Evolutionary conservation across 2,888 invertebrate species (phyloP), one percentile per base, ranked within the genome.

Genomic region (Hesperia comma): DNA sequence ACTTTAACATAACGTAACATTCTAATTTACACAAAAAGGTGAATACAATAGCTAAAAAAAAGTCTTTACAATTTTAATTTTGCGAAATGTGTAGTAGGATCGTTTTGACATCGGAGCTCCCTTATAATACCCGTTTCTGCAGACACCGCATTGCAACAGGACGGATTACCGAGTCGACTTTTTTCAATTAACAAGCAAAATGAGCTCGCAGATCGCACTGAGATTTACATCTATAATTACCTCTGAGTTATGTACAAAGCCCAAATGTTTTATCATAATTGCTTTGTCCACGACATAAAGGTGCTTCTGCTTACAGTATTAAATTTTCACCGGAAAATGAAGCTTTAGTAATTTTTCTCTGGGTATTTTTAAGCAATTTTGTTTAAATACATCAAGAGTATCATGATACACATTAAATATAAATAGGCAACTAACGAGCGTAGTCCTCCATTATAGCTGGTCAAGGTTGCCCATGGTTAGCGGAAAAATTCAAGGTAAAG

Each of bases 101-200:
- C 51, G 21, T 51, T 51, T 61, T 41, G 7, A 37, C 26, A 61
- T 61, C 61, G 61, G 37, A 40, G 53, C 1, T 53, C 53, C 21
- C 15, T 10, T 40, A 40, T 40, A n/a, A 43, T 15, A 2, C 74
- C n/a, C 2, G 62, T 75, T 75, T 74, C 69, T 76, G 70, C 81
- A 73, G 72, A 79, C 83, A 80, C 90, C 81, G 88, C 88, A 88
- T 79, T 88, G 90, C 90, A 89, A 84, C 83, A 79, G 80, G 80
- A 81, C 74, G 87, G 87, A 88, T 88, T 88, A 88, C 82, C 82
- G 82, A 74, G 78, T 79, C 78, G 76, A 80, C 80, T 87, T 87
- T 86, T 88, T 88, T 87, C 83, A 87, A 88, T 88, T 87, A 89
- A 86, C 82, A 81, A 82, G 76, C 81, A 78, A 83, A 86, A 86